These are phyloP conservation scores for Petrolisthes manimaculis DNA, from an alignment of 2,888 invertebrate genomes.

Conservation along the genomic window DNA sequence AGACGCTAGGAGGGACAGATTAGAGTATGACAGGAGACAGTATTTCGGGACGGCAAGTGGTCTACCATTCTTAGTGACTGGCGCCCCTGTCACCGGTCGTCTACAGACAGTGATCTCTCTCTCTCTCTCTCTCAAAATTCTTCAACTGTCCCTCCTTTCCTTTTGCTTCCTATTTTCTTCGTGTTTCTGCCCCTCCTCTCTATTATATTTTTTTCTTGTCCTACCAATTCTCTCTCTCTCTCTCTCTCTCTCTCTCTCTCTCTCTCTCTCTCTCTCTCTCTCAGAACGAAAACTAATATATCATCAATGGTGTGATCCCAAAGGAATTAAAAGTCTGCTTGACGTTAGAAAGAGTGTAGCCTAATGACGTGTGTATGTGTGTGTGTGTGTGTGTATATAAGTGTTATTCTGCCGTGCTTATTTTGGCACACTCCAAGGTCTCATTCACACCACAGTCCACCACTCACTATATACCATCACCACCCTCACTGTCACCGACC, in stretches of 20 bases:
- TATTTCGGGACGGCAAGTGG: not conserved
- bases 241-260: slow-evolving; percentile 1
- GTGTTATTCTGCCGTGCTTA: too few species aligned
- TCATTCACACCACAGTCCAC: too few species aligned
- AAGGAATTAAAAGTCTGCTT: too few species aligned
- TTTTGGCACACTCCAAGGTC: too few species aligned
- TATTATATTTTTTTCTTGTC: not conserved
- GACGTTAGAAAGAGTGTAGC: too few species aligned
- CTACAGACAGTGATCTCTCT: not conserved
- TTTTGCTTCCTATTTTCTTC: not conserved
- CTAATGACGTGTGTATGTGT: too few species aligned
- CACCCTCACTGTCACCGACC: too few species aligned
- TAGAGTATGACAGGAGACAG: not conserved
- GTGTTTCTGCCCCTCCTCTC: not conserved
- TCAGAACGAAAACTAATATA: too few species aligned
- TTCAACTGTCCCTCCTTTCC: not conserved
- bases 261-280: slow-evolving; percentile 1
- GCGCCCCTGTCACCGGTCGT: not conserved
- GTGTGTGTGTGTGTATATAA: too few species aligned
- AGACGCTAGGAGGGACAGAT: not conserved
- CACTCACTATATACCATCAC: too few species aligned
- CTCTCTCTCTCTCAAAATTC: not conserved
- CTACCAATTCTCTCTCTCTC: not conserved
- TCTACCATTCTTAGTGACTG: not conserved
- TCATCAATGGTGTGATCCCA: too few species aligned